Percentiles rank a stretch among this genome's conserved stretches.
Evolutionary conservation across 2,797 vertebrate genomes (phyloP).

Genomic region (Limnodromus scolopaceus): DNA sequence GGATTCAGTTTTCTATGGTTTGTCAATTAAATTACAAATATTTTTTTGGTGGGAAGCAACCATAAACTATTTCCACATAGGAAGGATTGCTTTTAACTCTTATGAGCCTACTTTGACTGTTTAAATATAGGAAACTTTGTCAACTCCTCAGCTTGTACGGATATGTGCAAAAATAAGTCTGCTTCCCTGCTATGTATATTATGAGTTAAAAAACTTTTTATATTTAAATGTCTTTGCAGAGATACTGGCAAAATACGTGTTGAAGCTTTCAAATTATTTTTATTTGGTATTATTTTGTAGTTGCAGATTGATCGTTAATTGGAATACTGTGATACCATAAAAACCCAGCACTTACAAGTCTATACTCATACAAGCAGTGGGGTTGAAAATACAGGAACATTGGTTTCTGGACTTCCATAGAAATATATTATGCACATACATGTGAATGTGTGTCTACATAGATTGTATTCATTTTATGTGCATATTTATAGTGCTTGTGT

Average conservation of each 20-base stretch:
- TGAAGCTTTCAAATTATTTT: neutral
- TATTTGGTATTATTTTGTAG: neutral
- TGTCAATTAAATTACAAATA: neutral
- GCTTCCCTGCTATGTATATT: neutral
- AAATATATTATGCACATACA: neutral
- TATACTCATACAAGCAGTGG: neutral
- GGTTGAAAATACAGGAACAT: neutral
- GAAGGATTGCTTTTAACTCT: constrained; percentile 3
- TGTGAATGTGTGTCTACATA: neutral
- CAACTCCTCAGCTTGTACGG: neutral
- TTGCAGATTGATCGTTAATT: neutral
- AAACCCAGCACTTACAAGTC: neutral
- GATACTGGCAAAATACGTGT: neutral
- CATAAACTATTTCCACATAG: neutral
- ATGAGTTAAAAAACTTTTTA: neutral
- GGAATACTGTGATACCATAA: neutral
- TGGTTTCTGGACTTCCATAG: neutral
- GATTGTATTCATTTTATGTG: neutral
- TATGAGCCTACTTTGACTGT: neutral
- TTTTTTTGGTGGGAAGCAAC: neutral
- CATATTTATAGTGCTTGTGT: neutral
- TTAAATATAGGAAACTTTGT: constrained; percentile 3
- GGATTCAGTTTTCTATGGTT: neutral
- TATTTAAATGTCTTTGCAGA: neutral
- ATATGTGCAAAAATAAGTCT: neutral